Percentiles rank a stretch among this genome's conserved stretches.
Evolutionary conservation across 2,888 invertebrate genomes (phyloP).

Genomic region (Laspeyria flexula): DNA sequence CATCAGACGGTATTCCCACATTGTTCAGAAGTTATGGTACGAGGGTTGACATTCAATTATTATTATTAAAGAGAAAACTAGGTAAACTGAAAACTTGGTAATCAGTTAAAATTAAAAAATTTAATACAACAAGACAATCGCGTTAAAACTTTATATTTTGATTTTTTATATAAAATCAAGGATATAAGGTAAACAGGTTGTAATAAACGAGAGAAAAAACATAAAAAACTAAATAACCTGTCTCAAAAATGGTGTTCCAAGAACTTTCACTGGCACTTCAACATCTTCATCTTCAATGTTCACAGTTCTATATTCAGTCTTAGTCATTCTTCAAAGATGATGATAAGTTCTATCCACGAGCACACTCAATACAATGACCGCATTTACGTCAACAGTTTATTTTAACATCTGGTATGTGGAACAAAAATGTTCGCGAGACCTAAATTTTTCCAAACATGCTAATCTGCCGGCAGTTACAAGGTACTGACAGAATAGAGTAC

Average conservation of each 20-base stretch:
- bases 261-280: slow-evolving; percentile 7
- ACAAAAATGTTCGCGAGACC: no score
- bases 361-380: background rate
- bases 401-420: background rate
- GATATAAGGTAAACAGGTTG: background rate
- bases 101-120: no score
- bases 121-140: no score
- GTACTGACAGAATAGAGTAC: no score
- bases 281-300: slow-evolving; percentile 18
- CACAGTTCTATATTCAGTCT: slow-evolving; percentile 26
- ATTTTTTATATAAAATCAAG: no score
- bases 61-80: no score
- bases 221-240: slow-evolving; percentile 32
- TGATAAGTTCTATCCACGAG: background rate
- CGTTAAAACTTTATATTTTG: no score
- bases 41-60: no score
- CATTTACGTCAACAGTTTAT: background rate
- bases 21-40: background rate
- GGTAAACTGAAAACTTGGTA: no score
- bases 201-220: background rate
- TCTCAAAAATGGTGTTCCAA: slow-evolving; percentile 42
- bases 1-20: background rate
- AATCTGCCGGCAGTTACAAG: no score
- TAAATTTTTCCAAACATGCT: no score
- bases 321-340: slow-evolving; percentile 4